Evolutionary conservation across 2,113 vertebrate genomes (phyloP), one percentile per base, ranked within the genome.

Genomic region (Regulus satrapa): DNA sequence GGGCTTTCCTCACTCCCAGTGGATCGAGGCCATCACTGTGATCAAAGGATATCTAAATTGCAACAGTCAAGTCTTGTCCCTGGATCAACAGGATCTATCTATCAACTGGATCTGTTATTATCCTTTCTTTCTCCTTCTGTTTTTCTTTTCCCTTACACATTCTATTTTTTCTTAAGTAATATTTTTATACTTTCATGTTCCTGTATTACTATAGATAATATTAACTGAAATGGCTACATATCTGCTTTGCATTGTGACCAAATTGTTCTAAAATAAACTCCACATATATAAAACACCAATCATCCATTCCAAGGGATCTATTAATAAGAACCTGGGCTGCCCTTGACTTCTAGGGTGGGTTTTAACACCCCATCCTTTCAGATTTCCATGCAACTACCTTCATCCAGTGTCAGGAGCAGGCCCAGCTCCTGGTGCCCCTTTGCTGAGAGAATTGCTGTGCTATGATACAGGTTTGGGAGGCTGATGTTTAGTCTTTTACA

Each of bases 401-500:
- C 80, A 85, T 49, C 85, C 86, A 82, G 82, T 2, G 20, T 26
- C 78, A 76, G 89, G 66, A 88, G 64, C 18, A 18, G 79, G 59
- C 81, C 71, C 75, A 96, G 92, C 85, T 87, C 90, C 90, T 54
- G 31, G 7, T 72, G 73, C 28, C 69, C 72, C 90, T 92, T 78
- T 31, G 40, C 75, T 52, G 82, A 92, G 95, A 92, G 96, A 94
- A 96, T 18, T 84, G 84, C 94, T 92, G 78, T 32, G 40, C 83
- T 59, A 36, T 25, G 58, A 75, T 49, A 68, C 74, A 93, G 90
- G 88, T 96, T 75, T 90, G 40, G 69, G 69, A 96, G 78, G 87
- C 92, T 95, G 91, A 93, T 95, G 94, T 86, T 88, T 91, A 96
- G 90, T 88, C 83, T 97, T 97, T 97, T 96, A 98, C 18, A 5